phyloP scores from a whole-genome alignment of 2,113 vertebrate species.

The Sceloporus undulatus region DNA sequence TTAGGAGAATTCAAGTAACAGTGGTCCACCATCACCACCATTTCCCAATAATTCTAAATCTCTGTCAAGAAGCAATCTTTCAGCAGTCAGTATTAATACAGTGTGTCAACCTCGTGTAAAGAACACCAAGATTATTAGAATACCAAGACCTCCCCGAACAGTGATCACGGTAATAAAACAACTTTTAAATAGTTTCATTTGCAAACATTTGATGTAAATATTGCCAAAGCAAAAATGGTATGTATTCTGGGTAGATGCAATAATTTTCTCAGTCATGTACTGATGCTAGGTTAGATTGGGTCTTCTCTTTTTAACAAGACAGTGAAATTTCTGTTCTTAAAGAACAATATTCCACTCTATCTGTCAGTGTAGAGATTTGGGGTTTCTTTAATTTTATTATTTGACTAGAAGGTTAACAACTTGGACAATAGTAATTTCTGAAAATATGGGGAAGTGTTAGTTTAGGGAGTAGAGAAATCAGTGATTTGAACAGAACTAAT shows the following conservation, averaged over 20 bases:
- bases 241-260: neutral
- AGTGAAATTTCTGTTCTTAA: neutral
- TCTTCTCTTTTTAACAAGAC: neutral
- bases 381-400: neutral
- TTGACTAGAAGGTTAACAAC: neutral
- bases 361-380: neutral
- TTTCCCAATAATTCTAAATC: conserved; percentile 73
- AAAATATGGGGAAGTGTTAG: neutral
- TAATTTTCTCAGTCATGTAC: neutral
- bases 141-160: conserved; percentile 81
- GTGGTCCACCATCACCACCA: conserved; percentile 86
- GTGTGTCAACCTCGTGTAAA: conserved; percentile 81
- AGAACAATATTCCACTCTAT: neutral
- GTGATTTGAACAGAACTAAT: neutral
- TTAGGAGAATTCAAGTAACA: conserved; percentile 84
- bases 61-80: conserved; percentile 83
- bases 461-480: neutral
- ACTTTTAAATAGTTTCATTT: neutral
- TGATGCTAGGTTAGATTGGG: neutral
- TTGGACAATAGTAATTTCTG: neutral
- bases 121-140: conserved; percentile 85
- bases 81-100: conserved; percentile 88
- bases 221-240: neutral
- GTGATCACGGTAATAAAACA: conserved; percentile 81
- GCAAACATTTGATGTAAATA: neutral